A percentile compares a stretch with the other conserved stretches of the same genome.
Evolutionary conservation across 2,113 vertebrate genomes (phyloP).

Genomic region (Odontophorus gujanensis): DNA sequence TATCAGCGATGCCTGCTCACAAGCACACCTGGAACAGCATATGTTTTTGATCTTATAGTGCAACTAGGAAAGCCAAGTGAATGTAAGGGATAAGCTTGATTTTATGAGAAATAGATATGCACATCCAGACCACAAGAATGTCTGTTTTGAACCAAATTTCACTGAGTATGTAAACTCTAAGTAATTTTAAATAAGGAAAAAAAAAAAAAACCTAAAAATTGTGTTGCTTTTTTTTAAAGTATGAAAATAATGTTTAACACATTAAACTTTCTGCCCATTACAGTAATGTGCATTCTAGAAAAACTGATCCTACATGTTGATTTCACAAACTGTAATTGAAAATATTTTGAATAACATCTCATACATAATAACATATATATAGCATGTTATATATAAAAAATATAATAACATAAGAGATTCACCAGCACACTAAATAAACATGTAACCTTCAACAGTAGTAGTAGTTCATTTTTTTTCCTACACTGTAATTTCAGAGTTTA

Average conservation of each 20-base stretch:
- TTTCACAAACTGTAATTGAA: background rate
- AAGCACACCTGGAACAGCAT: slow-evolving; percentile 81
- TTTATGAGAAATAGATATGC: background rate
- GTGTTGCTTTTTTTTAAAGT: too few species aligned
- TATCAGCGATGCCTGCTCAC: slow-evolving; percentile 75
- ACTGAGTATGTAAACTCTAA: background rate
- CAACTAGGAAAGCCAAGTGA: slow-evolving; percentile 55
- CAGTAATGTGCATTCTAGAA: background rate
- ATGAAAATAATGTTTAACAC: background rate
- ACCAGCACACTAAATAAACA: background rate
- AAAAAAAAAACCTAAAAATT: background rate
- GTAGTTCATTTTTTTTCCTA: background rate
- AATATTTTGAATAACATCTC: background rate
- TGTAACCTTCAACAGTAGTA: slow-evolving; percentile 16
- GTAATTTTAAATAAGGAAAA: background rate
- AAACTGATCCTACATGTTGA: slow-evolving; percentile 2
- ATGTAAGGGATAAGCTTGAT: slow-evolving; percentile 25
- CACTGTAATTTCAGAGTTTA: slow-evolving; percentile 48
- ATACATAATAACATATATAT: background rate
- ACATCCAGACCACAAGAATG: background rate
- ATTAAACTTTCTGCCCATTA: background rate
- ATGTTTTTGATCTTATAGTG: slow-evolving; percentile 83
- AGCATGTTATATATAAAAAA: background rate
- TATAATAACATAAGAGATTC: background rate
- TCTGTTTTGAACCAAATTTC: background rate